Conservation (phyloP, 2,797 vertebrate genomes). For the Schizopygopsis pylzovi region DNA sequence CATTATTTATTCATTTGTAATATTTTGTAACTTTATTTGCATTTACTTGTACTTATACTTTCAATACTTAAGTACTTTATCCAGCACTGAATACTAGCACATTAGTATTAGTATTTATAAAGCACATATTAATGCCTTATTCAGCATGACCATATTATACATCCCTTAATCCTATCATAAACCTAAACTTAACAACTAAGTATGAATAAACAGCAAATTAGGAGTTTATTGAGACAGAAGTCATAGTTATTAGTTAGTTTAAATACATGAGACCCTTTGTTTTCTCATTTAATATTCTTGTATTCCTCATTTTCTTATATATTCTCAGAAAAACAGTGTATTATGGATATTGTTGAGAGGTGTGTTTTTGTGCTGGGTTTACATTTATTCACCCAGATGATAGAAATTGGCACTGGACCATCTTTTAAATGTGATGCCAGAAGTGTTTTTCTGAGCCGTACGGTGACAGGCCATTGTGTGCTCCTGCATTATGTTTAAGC, state of each 20-base stretch:
- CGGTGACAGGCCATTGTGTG: background rate
- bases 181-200: background rate
- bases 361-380: background rate
- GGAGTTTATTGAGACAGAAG: background rate
- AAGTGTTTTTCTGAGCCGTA: slow-evolving; percentile 11
- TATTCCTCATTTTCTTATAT: background rate
- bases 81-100: background rate
- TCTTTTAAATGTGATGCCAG: slow-evolving; percentile 12
- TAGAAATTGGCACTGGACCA: background rate
- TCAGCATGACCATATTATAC: background rate
- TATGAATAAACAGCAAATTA: background rate
- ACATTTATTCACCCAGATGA: background rate
- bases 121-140: background rate
- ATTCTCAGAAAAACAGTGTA: background rate
- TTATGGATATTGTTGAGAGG: background rate
- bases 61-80: background rate
- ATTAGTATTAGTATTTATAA: background rate
- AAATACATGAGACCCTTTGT: background rate
- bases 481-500: background rate
- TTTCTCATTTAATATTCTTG: background rate
- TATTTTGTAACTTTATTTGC: no score
- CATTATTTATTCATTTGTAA: no score
- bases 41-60: no score
- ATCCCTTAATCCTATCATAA: background rate
- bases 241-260: no score